Conservation (phyloP, 2,113 vertebrate genomes). For the Bothrops jararaca region DNA sequence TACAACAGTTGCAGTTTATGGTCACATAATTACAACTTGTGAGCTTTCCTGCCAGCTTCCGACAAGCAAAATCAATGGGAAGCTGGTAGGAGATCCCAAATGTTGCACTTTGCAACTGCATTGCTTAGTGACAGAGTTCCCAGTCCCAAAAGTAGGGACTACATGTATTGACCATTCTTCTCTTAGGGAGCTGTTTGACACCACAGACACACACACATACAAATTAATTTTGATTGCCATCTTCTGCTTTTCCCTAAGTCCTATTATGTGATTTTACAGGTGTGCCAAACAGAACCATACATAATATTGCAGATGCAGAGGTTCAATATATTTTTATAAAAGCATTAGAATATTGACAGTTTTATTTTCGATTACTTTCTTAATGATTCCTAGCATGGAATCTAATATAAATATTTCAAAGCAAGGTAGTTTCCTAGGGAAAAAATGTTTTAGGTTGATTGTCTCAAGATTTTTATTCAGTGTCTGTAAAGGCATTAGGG, state of each 20-base stretch:
- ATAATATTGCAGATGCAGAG: background rate
- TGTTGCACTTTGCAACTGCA: background rate
- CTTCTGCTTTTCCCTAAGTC: background rate
- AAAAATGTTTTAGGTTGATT: background rate
- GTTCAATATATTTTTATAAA: background rate
- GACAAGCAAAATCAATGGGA: background rate
- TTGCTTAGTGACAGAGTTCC: background rate
- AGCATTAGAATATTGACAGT: background rate
- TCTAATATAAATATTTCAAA: background rate
- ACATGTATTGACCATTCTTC: background rate
- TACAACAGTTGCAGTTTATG: background rate
- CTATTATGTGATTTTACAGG: background rate
- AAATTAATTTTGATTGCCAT: background rate
- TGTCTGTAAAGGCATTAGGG: background rate
- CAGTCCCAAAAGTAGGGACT: background rate
- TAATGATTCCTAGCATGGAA: background rate
- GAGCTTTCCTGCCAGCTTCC: background rate
- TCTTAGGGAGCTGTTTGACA: background rate
- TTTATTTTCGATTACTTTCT: background rate
- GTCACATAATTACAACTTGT: background rate
- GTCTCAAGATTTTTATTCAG: background rate
- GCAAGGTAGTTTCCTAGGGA: background rate
- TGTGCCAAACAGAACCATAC: background rate
- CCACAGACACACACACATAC: background rate
- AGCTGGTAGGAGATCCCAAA: background rate